phyloP scores from a whole-genome alignment of 1,140 invertebrate genomes.

The Stegodyphus dumicola region DNA sequence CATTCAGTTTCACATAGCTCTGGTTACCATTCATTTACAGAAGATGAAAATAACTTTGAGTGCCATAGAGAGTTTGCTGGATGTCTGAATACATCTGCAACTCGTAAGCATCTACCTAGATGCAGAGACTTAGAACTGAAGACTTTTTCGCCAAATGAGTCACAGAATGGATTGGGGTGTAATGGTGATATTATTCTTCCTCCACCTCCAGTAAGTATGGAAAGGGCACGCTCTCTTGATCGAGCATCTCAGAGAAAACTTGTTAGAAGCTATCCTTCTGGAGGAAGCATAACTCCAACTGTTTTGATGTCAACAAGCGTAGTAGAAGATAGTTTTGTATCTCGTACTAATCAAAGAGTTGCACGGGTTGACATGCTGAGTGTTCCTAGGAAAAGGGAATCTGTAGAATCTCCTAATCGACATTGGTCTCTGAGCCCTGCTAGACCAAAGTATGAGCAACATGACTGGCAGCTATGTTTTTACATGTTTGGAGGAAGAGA shows the following conservation, averaged over 20 bases:
- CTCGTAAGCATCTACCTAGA: constrained; percentile 15
- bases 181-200: constrained; percentile 37
- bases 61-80: constrained; percentile 62
- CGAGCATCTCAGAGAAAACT: constrained; percentile 56
- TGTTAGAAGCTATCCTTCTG: constrained; percentile 47
- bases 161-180: background rate
- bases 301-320: constrained; percentile 42
- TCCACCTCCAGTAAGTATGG: constrained; percentile 37
- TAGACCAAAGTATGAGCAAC: constrained; percentile 42
- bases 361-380: background rate
- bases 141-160: constrained; percentile 51
- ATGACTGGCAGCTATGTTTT: constrained; percentile 65
- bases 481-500: constrained; percentile 65
- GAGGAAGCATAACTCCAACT: constrained; percentile 57
- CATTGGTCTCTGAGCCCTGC: constrained; percentile 48
- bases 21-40: constrained; percentile 64
- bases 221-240: constrained; percentile 60
- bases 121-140: constrained; percentile 58
- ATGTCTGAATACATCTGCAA: constrained; percentile 43
- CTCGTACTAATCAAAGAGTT: constrained; percentile 8
- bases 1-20: constrained; percentile 64
- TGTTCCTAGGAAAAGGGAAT: background rate
- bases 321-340: constrained; percentile 51
- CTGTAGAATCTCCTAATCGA: background rate
- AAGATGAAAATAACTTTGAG: constrained; percentile 62